Percentiles rank a stretch among this genome's conserved stretches.
Evolutionary conservation across 2,888 invertebrate genomes (phyloP).

Genomic region (Hypomecis atomaria): DNA sequence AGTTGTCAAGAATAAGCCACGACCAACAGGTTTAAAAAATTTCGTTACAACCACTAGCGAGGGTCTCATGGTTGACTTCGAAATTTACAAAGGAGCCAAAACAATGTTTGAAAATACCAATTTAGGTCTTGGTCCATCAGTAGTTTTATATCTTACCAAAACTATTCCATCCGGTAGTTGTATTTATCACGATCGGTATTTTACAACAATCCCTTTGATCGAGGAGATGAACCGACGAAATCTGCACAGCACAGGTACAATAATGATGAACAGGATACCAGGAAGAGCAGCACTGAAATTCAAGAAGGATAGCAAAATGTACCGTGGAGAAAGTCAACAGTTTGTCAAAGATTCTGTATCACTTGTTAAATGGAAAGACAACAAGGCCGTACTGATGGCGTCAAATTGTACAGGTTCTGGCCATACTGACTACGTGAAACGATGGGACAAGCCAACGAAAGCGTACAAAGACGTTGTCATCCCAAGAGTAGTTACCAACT

Average conservation of each 20-base stretch:
- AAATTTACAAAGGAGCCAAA: constrained; percentile 36
- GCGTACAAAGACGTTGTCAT: not conserved
- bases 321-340: constrained; percentile 36
- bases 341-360: constrained; percentile 24
- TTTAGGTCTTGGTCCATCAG: constrained; percentile 42
- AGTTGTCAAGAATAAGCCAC: constrained; percentile 37
- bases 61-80: constrained; percentile 43
- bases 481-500: not conserved
- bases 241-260: constrained; percentile 17
- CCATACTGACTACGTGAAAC: constrained; percentile 27
- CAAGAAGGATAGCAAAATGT: constrained; percentile 38
- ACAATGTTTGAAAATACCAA: constrained; percentile 30
- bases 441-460: constrained; percentile 32
- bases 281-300: constrained; percentile 31
- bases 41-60: constrained; percentile 39
- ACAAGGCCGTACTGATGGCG: constrained; percentile 43
- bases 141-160: constrained; percentile 38
- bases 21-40: constrained; percentile 42
- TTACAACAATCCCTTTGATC: constrained; percentile 41
- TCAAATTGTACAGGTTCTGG: constrained; percentile 23
- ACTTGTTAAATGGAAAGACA: constrained; percentile 42
- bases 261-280: constrained; percentile 28
- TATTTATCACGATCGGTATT: constrained; percentile 44
- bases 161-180: constrained; percentile 44
- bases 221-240: constrained; percentile 35